These are phyloP conservation scores for Channa striata DNA, from an alignment of 2,797 vertebrate species.

Conservation along the genomic window DNA sequence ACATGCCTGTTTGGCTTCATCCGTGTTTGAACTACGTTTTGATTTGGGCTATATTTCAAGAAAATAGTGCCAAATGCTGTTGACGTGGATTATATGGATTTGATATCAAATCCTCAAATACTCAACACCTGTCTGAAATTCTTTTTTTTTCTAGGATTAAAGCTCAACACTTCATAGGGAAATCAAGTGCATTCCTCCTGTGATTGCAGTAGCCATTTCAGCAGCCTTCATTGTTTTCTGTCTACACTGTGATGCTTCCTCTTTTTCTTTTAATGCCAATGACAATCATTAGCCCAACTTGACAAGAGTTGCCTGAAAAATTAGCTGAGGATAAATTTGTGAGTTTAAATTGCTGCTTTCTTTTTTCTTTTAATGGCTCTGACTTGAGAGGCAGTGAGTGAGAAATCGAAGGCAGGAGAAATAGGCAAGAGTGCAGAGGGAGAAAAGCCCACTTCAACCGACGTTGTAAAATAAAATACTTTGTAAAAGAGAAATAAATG, in stretches of 20 bases:
- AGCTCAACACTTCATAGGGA: neutral
- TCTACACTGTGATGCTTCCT: slow-evolving; percentile 26
- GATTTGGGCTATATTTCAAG: no score
- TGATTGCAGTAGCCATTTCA: neutral
- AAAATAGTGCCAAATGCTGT: no score
- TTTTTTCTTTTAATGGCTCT: slow-evolving; percentile 11
- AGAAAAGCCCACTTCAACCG: slow-evolving; percentile 89
- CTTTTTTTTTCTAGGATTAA: neutral
- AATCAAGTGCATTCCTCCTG: slow-evolving; percentile 20
- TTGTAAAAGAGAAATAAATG: slow-evolving; percentile 99
- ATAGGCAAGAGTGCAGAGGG: slow-evolving; percentile 79
- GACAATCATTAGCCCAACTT: slow-evolving; percentile 49
- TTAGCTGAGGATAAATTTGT: slow-evolving; percentile 19
- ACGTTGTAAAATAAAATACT: slow-evolving; percentile 97
- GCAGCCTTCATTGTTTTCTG: slow-evolving; percentile 12
- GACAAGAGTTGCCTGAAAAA: slow-evolving; percentile 45
- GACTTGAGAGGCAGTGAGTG: slow-evolving; percentile 70
- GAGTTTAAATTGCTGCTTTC: neutral
- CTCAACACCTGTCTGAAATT: no score
- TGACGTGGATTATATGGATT: no score
- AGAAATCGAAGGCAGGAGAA: slow-evolving; percentile 77
- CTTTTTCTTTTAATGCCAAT: slow-evolving; percentile 30
- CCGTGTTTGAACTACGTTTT: no score
- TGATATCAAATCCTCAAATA: no score
- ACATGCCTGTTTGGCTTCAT: no score